phyloP scores from a whole-genome alignment of 2,797 vertebrate genomes.

The Decapterus maruadsi region DNA sequence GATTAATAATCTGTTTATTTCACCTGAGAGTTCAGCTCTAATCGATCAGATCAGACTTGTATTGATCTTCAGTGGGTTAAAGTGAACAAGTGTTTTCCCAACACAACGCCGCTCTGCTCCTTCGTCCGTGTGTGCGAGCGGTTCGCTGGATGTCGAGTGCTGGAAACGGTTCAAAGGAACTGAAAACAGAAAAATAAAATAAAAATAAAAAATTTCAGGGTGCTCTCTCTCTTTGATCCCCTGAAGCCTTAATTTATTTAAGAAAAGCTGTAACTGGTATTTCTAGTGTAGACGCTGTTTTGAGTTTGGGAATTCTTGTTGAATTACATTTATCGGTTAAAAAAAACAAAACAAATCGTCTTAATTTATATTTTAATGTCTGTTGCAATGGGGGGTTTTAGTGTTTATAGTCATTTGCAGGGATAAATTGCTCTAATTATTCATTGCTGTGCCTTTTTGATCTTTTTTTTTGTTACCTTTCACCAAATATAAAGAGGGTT shows the following conservation, averaged over 20 bases:
- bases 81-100: background rate
- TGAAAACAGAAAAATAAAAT: conserved; percentile 25
- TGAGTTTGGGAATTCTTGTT: conserved; percentile 51
- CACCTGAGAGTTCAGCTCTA: too few relatives aligned
- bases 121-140: background rate
- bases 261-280: conserved; percentile 64
- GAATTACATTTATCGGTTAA: conserved; percentile 62
- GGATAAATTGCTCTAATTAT: conserved; percentile 72
- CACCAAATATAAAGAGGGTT: conserved; percentile 82
- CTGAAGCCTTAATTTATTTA: conserved; percentile 85
- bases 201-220: conserved; percentile 29
- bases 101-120: background rate
- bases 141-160: conserved; percentile 42
- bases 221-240: conserved; percentile 30
- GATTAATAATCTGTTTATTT: too few relatives aligned
- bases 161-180: conserved; percentile 29
- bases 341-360: conserved; percentile 29
- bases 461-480: conserved; percentile 62
- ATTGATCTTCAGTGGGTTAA: background rate
- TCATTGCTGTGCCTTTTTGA: conserved; percentile 81
- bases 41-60: too few relatives aligned
- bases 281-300: conserved; percentile 66
- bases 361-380: conserved; percentile 84
- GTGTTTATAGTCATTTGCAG: conserved; percentile 72
- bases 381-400: conserved; percentile 67